Percentiles rank a stretch among this genome's conserved stretches.
Evolutionary conservation across 2,888 invertebrate species (phyloP).

Genomic region (Troglohyphantes excavatus): DNA sequence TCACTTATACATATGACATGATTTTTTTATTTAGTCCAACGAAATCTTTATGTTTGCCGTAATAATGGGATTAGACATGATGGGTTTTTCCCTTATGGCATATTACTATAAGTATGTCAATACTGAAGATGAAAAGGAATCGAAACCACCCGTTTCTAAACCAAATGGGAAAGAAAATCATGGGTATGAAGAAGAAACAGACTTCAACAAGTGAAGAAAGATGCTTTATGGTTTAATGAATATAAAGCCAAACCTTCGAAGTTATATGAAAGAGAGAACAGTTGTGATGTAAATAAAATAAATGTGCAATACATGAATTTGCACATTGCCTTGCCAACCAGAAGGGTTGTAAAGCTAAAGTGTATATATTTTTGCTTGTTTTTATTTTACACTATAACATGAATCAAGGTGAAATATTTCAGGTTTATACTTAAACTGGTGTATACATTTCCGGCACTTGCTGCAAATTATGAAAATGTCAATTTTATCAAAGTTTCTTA

Average conservation of each 20-base stretch:
- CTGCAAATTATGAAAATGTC: too few species aligned
- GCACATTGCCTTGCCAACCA: too few species aligned
- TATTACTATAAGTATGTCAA: constrained; percentile 85
- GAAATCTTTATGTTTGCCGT: constrained; percentile 94
- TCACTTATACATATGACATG: not conserved
- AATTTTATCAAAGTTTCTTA: too few species aligned
- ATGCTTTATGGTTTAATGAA: not conserved
- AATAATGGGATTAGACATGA: constrained; percentile 92
- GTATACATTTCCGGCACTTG: too few species aligned
- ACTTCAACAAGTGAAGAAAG: constrained; percentile 60
- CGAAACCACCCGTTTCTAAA: not conserved
- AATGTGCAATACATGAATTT: not conserved
- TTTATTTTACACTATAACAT: too few species aligned
- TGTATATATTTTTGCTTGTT: too few species aligned
- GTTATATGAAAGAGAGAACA: not conserved
- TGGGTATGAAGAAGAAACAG: constrained; percentile 64
- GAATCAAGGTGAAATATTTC: too few species aligned
- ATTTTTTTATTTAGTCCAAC: constrained; percentile 85
- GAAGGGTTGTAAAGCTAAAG: too few species aligned
- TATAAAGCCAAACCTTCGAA: not conserved
- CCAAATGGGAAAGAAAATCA: constrained; percentile 41
- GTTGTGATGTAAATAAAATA: not conserved
- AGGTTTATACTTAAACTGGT: too few species aligned
- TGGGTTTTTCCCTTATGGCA: constrained; percentile 91
- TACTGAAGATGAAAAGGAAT: not conserved